Conservation (phyloP, 2,797 vertebrate genomes). For the Falco concolor region DNA sequence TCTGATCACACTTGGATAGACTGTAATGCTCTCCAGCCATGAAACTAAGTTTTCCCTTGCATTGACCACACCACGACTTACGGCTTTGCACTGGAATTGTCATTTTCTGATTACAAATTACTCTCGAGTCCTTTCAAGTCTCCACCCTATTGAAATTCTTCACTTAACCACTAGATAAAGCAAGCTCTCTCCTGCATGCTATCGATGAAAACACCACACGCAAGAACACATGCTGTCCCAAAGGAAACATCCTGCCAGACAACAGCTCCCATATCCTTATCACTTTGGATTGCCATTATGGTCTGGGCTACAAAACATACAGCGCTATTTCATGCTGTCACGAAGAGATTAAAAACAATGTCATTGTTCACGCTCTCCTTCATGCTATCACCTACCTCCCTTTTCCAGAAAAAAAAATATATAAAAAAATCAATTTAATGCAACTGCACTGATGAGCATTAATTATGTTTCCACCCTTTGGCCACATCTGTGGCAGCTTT, state of each 20-base stretch:
- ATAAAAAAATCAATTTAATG: background rate
- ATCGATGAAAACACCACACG: rapidly evolving
- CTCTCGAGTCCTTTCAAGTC: background rate
- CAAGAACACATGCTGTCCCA: background rate
- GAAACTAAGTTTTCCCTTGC: background rate
- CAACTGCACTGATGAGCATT: background rate
- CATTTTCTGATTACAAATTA: background rate
- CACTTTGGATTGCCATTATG: background rate
- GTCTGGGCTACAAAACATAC: background rate
- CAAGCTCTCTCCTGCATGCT: background rate
- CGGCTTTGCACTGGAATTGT: background rate
- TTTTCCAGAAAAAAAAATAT: background rate
- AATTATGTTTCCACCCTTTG: background rate
- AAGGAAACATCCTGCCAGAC: background rate
- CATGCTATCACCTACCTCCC: background rate
- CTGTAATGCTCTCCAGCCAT: background rate
- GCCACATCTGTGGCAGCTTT: background rate
- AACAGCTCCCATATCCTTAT: background rate
- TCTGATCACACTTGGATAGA: background rate
- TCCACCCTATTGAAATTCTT: background rate
- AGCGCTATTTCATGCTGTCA: background rate
- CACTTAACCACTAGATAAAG: background rate
- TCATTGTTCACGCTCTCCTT: background rate
- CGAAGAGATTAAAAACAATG: background rate
- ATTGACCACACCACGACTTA: background rate